Percentiles rank a stretch among this genome's conserved stretches.
These are phyloP conservation scores for Myripristis murdjan DNA, from an alignment of 2,797 vertebrate genomes.

Conservation along the genomic window DNA sequence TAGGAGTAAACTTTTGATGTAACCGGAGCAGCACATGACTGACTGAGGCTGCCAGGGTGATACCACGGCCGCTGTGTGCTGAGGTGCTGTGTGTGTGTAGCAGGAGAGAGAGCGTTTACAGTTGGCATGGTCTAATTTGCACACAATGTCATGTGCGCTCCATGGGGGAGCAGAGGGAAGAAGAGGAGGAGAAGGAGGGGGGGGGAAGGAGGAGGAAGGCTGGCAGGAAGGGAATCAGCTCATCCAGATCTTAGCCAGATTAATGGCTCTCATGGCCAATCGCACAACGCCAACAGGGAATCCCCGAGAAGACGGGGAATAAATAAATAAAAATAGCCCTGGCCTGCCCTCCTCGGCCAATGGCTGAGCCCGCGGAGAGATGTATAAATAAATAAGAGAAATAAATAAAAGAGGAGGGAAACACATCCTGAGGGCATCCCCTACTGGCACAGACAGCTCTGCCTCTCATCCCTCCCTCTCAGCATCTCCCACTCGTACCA, in stretches of 20 bases:
- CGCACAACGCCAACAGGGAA: slow-evolving; percentile 68
- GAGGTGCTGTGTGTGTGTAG: not conserved
- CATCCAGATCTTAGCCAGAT: slow-evolving; percentile 63
- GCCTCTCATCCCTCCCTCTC: slow-evolving; percentile 52
- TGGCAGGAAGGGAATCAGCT: slow-evolving; percentile 30
- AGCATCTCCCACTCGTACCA: slow-evolving; percentile 66
- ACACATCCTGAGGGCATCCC: slow-evolving; percentile 83
- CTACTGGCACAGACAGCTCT: slow-evolving; percentile 69
- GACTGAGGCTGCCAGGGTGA: slow-evolving; percentile 26
- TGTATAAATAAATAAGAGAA: slow-evolving; percentile 81
- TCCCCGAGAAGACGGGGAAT: slow-evolving; percentile 67
- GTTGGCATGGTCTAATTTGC: slow-evolving; percentile 58
- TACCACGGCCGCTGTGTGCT: not conserved
- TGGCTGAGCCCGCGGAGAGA: slow-evolving; percentile 61
- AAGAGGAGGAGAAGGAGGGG: slow-evolving; percentile 11
- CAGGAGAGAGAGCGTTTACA: slow-evolving; percentile 8
- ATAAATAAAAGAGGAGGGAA: slow-evolving; percentile 83
- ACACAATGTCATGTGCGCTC: slow-evolving; percentile 42
- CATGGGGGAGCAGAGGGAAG: slow-evolving; percentile 19
- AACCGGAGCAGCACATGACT: not conserved
- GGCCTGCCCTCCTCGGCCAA: slow-evolving; percentile 65
- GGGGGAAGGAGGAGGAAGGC: slow-evolving; percentile 2
- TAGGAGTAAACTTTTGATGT: slow-evolving; percentile 36
- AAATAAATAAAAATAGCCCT: slow-evolving; percentile 68
- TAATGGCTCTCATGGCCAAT: slow-evolving; percentile 74